Evolutionary conservation across 2,888 invertebrate genomes (phyloP).

Genomic region (Agrotis exclamationis): DNA sequence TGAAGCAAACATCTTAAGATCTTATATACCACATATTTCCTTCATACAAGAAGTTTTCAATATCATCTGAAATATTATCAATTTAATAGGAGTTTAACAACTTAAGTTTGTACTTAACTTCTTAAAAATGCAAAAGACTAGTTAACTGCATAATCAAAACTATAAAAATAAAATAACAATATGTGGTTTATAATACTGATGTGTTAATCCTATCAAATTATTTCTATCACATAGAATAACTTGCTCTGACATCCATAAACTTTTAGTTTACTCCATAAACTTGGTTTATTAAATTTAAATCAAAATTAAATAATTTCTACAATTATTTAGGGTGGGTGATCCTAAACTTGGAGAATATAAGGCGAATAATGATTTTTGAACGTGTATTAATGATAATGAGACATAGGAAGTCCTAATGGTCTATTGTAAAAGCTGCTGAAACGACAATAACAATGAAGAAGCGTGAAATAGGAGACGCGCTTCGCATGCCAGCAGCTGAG

Average conservation of each 20-base stretch:
- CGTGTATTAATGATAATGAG: slow-evolving; percentile 26
- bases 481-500: slow-evolving; percentile 22
- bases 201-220: slow-evolving; percentile 69
- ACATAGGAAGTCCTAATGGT: slow-evolving; percentile 36
- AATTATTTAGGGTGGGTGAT: slow-evolving; percentile 9
- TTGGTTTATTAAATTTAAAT: slow-evolving; percentile 18
- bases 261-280: slow-evolving; percentile 30
- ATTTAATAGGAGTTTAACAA: slow-evolving; percentile 44
- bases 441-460: slow-evolving; percentile 23
- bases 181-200: slow-evolving; percentile 84
- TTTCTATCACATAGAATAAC: slow-evolving; percentile 66
- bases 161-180: slow-evolving; percentile 65
- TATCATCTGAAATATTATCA: slow-evolving; percentile 24
- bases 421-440: slow-evolving; percentile 43
- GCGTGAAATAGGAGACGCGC: slow-evolving; percentile 30
- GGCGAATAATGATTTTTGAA: slow-evolving; percentile 23
- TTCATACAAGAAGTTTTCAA: slow-evolving; percentile 33
- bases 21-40: slow-evolving; percentile 75
- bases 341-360: slow-evolving; percentile 26
- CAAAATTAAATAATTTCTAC: slow-evolving; percentile 11
- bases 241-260: slow-evolving; percentile 49
- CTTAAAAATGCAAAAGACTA: slow-evolving; percentile 74
- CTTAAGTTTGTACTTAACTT: slow-evolving; percentile 56
- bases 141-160: slow-evolving; percentile 58
- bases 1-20: slow-evolving; percentile 63